Evolutionary conservation across 2,113 vertebrate genomes (phyloP).

Genomic region (Anhinga rufa): DNA sequence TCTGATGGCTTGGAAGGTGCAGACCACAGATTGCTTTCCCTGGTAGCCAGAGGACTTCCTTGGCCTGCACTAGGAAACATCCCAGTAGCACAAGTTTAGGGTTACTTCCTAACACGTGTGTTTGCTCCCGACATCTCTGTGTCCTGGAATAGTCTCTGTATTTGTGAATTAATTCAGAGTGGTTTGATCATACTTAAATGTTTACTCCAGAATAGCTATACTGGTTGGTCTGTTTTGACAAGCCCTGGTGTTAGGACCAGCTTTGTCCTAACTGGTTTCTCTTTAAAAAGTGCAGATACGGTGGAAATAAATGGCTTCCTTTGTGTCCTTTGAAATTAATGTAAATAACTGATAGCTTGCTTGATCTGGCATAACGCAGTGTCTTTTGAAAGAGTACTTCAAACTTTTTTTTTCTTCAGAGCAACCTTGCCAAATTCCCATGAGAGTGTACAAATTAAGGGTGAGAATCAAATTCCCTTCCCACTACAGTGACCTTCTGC

Average conservation of each 20-base stretch:
- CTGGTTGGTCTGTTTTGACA: neutral
- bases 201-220: neutral
- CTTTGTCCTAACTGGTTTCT: neutral
- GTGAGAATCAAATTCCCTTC: slow-evolving; percentile 5
- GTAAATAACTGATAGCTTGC: slow-evolving; percentile 57
- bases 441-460: slow-evolving; percentile 38
- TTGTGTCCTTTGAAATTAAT: slow-evolving; percentile 53
- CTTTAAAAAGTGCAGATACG: neutral
- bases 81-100: neutral
- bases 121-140: neutral
- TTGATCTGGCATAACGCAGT: neutral
- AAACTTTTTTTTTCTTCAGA: neutral
- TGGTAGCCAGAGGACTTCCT: neutral
- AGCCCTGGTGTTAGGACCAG: neutral
- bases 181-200: neutral
- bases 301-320: slow-evolving; percentile 34
- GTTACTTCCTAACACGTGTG: neutral
- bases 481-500: neutral
- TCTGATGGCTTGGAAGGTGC: neutral
- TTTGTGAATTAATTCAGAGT: neutral
- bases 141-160: neutral
- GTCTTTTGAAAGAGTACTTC: slow-evolving; percentile 53
- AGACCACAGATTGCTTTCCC: neutral
- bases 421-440: slow-evolving; percentile 52
- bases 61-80: neutral